A percentile compares a stretch with the other conserved stretches of the same genome.
These are phyloP conservation scores for Tinamus major DNA, from an alignment of 2,797 vertebrate species.

Conservation along the genomic window DNA sequence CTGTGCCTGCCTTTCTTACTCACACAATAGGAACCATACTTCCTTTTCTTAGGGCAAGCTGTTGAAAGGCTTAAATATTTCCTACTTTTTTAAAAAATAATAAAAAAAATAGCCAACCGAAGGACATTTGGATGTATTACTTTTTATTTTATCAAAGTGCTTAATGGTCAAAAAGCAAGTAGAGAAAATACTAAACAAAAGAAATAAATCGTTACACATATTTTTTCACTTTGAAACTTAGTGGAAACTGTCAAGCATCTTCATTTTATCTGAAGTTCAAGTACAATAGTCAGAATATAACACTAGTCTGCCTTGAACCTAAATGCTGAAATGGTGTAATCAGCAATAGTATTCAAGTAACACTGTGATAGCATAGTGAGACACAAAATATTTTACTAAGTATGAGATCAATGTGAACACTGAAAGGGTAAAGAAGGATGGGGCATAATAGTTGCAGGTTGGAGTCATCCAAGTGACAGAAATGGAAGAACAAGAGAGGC, in stretches of 20 bases:
- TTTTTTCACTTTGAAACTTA: background rate
- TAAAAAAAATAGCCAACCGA: background rate
- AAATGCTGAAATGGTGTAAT: background rate
- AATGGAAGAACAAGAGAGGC: background rate
- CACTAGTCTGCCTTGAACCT: background rate
- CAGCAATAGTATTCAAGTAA: background rate
- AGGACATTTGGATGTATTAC: background rate
- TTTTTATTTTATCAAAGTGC: background rate
- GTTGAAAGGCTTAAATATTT: background rate
- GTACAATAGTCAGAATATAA: background rate
- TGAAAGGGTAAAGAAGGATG: background rate
- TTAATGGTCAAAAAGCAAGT: background rate
- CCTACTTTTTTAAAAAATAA: background rate
- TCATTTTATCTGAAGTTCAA: background rate
- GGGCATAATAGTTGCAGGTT: accelerated
- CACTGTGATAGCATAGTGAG: background rate
- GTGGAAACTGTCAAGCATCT: background rate
- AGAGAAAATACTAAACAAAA: background rate
- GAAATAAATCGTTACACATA: background rate
- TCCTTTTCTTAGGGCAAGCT: background rate
- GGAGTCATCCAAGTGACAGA: background rate
- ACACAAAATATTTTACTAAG: background rate
- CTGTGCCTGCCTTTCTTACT: background rate
- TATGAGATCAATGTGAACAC: background rate
- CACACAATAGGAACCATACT: accelerated